phyloP scores from a whole-genome alignment of 2,888 invertebrate species.

The Campopleginae sp. region DNA sequence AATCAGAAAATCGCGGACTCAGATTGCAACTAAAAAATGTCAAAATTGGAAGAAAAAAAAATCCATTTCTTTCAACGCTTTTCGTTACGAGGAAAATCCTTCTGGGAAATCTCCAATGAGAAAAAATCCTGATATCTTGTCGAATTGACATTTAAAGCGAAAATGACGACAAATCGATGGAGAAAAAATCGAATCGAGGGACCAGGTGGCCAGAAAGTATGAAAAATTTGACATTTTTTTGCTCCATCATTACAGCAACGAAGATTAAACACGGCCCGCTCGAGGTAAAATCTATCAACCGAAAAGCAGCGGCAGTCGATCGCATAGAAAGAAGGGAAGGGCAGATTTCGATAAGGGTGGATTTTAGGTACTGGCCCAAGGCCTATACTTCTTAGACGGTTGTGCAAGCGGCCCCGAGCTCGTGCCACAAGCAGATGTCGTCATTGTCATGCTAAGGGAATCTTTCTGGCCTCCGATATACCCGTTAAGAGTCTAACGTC shows the following conservation, averaged over 20 bases:
- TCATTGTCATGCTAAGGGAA: slow-evolving; percentile 82
- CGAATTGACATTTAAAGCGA: background rate
- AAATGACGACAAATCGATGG: slow-evolving; percentile 20
- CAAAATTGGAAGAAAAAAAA: background rate
- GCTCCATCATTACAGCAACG: slow-evolving; percentile 70
- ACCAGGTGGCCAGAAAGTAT: slow-evolving; percentile 59
- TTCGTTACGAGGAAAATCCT: background rate
- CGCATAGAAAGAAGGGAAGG: slow-evolving; percentile 35
- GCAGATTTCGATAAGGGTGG: slow-evolving; percentile 76
- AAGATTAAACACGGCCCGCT: slow-evolving; percentile 69
- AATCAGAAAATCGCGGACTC: background rate
- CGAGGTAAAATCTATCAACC: slow-evolving; percentile 35
- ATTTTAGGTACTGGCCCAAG: slow-evolving; percentile 68
- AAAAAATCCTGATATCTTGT: background rate
- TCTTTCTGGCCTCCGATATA: slow-evolving; percentile 71
- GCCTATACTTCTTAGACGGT: slow-evolving; percentile 27
- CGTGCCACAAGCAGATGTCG: slow-evolving; percentile 82
- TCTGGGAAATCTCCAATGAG: background rate
- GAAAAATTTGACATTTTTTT: slow-evolving; percentile 46
- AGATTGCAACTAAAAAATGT: background rate
- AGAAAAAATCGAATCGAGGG: background rate
- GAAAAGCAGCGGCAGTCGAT: slow-evolving; percentile 39
- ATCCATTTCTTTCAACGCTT: background rate
- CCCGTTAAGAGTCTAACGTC: slow-evolving; percentile 79
- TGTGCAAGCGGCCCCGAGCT: slow-evolving; percentile 68